Evolutionary conservation across 2,888 invertebrate species (phyloP).

Genomic region (Nemapogon koenigi): DNA sequence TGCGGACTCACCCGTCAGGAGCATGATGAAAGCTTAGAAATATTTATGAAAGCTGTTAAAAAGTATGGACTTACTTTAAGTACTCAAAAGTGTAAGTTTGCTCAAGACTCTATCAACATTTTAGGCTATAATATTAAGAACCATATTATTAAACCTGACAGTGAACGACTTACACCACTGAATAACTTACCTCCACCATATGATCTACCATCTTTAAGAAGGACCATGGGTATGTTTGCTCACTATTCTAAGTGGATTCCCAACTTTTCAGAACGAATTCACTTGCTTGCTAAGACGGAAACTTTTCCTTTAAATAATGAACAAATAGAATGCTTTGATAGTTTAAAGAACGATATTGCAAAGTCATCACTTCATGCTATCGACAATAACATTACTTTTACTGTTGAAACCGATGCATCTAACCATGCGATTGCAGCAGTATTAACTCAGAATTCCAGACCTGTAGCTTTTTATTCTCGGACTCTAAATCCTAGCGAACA

Average conservation of each 20-base stretch:
- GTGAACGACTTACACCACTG: not conserved
- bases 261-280: constrained; percentile 4
- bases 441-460: not conserved
- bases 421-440: not conserved
- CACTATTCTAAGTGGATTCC: constrained; percentile 3
- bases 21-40: too few relatives aligned
- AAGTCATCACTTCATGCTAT: constrained; percentile 6
- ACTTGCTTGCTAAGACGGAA: constrained; percentile 1
- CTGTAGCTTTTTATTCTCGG: constrained; percentile 1
- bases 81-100: not conserved
- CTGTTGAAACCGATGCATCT: constrained; percentile 9
- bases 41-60: too few relatives aligned
- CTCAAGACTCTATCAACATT: not conserved
- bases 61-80: too few relatives aligned
- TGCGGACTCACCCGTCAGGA: too few relatives aligned
- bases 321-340: not conserved
- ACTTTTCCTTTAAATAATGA: not conserved
- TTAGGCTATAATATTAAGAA: not conserved
- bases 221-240: not conserved
- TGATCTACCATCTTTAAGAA: not conserved
- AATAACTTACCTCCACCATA: not conserved
- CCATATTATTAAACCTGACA: not conserved
- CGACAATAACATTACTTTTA: constrained; percentile 8
- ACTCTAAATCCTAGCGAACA: constrained; percentile 3
- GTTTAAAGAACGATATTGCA: constrained; percentile 5